Evolutionary conservation across 2,113 vertebrate genomes (phyloP).

Genomic region (Urocynchramus pylzowi): DNA sequence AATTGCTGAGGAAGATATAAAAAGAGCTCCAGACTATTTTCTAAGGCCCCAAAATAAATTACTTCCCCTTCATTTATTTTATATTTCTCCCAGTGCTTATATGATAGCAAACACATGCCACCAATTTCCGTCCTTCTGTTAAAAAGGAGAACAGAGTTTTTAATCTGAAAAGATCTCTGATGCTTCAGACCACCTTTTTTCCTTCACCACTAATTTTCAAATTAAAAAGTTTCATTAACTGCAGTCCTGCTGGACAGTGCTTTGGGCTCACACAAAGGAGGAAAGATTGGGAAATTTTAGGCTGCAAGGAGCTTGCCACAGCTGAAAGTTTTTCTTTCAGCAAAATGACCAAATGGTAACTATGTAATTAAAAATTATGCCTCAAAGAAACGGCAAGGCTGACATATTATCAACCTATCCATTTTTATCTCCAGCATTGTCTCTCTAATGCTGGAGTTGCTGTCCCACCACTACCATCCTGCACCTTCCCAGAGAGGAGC

Average conservation of each 20-base stretch:
- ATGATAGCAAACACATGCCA: not conserved
- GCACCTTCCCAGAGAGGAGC: not conserved
- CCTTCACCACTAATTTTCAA: not conserved
- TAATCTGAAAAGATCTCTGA: not conserved
- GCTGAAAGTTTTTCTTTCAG: not conserved
- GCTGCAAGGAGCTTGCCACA: not conserved
- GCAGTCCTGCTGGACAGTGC: not conserved
- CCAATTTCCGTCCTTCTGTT: not conserved
- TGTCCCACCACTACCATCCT: not conserved
- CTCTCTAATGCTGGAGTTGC: rapidly evolving
- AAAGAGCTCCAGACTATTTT: not conserved
- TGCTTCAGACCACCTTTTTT: not conserved
- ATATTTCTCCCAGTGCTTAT: not conserved
- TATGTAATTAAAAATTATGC: not conserved
- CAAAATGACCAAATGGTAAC: not conserved
- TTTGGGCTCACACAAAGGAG: not conserved
- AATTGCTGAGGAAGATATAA: not conserved
- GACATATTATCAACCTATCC: not conserved
- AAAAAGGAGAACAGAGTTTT: not conserved
- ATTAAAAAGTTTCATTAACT: not conserved
- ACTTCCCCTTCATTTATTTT: not conserved
- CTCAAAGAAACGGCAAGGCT: not conserved
- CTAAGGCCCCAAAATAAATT: not conserved
- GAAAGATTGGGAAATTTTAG: not conserved
- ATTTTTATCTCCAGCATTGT: not conserved